These are phyloP conservation scores for Tiaroga cobitis DNA, from an alignment of 2,797 vertebrate genomes.

Conservation along the genomic window DNA sequence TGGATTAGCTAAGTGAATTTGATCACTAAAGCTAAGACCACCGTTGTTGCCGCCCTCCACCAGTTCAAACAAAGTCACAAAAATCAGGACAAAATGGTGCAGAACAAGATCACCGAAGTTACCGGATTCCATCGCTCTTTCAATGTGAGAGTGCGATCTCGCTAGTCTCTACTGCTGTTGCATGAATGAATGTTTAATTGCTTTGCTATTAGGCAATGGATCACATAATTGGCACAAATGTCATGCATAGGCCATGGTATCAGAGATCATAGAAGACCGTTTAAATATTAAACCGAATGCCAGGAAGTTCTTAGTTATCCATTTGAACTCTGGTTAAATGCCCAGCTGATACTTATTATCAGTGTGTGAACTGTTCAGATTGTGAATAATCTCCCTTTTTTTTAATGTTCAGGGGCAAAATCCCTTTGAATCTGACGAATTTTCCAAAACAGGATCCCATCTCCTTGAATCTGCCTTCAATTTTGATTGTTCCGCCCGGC, in stretches of 20 bases:
- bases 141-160: constrained; percentile 76
- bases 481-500: constrained; percentile 89
- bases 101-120: constrained; percentile 91
- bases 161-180: background rate
- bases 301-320: background rate
- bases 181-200: background rate
- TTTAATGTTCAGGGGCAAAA: constrained; percentile 85
- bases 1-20: constrained; percentile 53
- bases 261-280: background rate
- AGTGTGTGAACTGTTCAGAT: background rate
- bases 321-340: background rate
- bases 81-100: constrained; percentile 87
- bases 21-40: constrained; percentile 59
- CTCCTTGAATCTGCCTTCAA: constrained; percentile 87
- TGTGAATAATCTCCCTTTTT: background rate
- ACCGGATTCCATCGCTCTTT: constrained; percentile 93
- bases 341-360: too few relatives aligned
- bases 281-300: constrained; percentile 27
- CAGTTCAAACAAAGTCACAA: constrained; percentile 29
- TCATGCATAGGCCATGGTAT: background rate
- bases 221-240: background rate
- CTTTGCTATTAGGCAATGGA: background rate
- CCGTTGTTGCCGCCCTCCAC: constrained; percentile 70
- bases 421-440: constrained; percentile 92
- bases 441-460: constrained; percentile 83